These are phyloP conservation scores for Chlorodrepanis virens DNA, from an alignment of 2,113 vertebrate genomes.

Conservation along the genomic window DNA sequence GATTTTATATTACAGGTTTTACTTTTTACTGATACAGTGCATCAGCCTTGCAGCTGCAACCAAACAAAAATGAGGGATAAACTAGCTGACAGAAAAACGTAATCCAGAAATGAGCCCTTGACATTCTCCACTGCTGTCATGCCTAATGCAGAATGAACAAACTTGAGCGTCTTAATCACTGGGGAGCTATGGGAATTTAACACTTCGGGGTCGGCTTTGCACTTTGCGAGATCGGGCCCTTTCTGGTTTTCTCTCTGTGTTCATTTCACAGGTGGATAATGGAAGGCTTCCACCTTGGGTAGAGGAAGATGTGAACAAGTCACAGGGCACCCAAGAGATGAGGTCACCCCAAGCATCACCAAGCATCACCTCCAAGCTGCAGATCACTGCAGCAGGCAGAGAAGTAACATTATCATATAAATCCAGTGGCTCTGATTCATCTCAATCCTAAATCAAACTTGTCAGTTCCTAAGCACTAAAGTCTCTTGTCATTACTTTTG, in stretches of 20 bases:
- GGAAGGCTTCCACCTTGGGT: not conserved
- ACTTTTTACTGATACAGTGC: not conserved
- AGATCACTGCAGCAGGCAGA: not conserved
- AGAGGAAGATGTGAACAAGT: not conserved
- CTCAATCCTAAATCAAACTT: not conserved
- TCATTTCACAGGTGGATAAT: not conserved
- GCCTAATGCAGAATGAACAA: not conserved
- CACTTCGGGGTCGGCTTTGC: not conserved
- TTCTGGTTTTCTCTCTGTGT: accelerated
- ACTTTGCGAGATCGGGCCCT: accelerated
- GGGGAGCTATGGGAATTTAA: not conserved
- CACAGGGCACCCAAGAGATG: not conserved
- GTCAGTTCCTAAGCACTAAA: not conserved
- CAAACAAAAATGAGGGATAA: not conserved
- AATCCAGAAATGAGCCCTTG: not conserved
- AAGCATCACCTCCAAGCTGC: not conserved
- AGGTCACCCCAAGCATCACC: accelerated
- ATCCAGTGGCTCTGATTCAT: not conserved
- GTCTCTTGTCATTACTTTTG: not conserved
- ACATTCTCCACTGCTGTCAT: not conserved
- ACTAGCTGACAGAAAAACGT: not conserved
- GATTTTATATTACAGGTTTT: not conserved
- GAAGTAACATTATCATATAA: not conserved
- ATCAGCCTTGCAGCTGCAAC: not conserved
- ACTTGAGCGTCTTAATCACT: not conserved